Evolutionary conservation across 2,113 vertebrate species (phyloP).

Genomic region (Elachura formosa): DNA sequence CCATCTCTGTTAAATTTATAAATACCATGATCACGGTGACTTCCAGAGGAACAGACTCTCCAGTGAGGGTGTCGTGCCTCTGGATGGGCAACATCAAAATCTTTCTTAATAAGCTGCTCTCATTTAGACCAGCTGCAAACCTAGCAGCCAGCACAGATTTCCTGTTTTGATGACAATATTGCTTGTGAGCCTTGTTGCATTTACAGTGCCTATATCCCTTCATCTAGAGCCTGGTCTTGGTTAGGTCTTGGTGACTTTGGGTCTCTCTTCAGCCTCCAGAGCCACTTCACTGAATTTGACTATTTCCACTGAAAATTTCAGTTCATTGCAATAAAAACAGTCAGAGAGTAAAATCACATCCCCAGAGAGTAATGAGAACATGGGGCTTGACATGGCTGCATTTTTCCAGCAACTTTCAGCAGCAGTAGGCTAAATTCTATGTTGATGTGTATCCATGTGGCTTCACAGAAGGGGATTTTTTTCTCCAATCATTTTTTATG

Average conservation of each 20-base stretch:
- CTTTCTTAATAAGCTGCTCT: background rate
- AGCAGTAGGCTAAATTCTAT: background rate
- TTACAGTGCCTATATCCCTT: background rate
- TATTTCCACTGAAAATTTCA: background rate
- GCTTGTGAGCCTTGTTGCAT: background rate
- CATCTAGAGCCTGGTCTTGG: background rate
- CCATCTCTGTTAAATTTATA: background rate
- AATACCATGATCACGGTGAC: background rate
- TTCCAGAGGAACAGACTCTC: background rate
- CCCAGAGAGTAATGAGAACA: background rate
- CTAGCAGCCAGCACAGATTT: background rate
- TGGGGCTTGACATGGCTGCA: background rate
- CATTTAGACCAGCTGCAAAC: background rate
- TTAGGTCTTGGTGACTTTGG: background rate
- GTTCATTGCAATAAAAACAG: background rate
- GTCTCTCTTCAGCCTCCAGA: background rate
- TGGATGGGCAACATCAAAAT: background rate
- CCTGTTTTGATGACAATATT: background rate
- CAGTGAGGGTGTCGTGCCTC: background rate
- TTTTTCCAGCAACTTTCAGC: background rate
- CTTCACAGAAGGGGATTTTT: background rate
- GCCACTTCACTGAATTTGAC: background rate
- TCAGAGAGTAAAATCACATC: background rate
- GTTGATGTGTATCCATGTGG: background rate
- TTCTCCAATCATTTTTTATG: background rate